Evolutionary conservation across 2,113 vertebrate genomes (phyloP).

Genomic region (Pongo pygmaeus): DNA sequence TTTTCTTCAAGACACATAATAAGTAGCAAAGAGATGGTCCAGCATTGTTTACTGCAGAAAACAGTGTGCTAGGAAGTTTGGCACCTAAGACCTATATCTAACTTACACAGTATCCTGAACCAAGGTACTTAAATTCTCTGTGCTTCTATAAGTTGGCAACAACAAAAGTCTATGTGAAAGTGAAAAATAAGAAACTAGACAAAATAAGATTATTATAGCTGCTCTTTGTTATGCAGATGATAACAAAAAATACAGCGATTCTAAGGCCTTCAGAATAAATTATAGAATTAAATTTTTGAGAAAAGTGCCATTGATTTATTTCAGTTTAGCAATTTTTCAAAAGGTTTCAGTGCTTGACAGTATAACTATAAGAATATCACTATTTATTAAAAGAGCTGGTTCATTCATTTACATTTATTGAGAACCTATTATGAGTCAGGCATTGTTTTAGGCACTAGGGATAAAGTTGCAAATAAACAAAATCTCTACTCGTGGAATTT

Average conservation of each 20-base stretch:
- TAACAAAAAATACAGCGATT: background rate
- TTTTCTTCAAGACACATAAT: background rate
- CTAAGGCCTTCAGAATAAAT: background rate
- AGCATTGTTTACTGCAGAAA: background rate
- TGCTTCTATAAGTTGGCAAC: background rate
- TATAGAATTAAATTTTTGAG: background rate
- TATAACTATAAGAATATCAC: background rate
- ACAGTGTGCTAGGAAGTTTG: background rate
- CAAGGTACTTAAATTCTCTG: background rate
- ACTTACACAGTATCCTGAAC: background rate
- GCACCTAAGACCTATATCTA: fast-evolving
- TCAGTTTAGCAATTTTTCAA: background rate
- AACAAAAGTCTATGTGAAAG: background rate
- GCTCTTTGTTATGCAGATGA: background rate
- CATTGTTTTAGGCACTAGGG: background rate
- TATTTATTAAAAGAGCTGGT: background rate
- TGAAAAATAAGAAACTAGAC: background rate
- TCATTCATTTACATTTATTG: background rate
- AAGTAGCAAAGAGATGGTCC: background rate
- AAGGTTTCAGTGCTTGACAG: background rate
- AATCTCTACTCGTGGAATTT: background rate
- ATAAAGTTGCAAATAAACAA: background rate
- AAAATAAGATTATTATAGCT: background rate
- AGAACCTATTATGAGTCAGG: background rate
- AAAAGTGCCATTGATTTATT: background rate